Base-by-base conservation (phyloP, 2,888 invertebrate species). In the Carterocephalus palaemon region DNA sequence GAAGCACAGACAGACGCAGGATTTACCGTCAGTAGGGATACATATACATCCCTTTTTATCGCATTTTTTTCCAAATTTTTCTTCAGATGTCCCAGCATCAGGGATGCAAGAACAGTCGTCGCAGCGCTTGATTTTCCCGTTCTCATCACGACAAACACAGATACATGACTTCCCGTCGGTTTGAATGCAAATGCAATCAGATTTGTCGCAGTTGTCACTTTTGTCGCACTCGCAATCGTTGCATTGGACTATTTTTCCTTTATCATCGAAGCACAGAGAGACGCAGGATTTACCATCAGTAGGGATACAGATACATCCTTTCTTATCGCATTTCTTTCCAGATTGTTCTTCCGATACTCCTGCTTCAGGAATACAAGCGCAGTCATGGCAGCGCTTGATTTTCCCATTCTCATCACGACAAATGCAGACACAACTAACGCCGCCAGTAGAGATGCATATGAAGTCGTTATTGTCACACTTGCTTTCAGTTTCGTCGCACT, bases 261-360 rank as follows among this genome's bases (percentile, higher is more conserved):
- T 51, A 3, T 54, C 57, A 2, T 69, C 58, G 0, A 49, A 41
- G 23, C 62, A 67, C 1, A 70, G 50, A 12, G 71, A 76, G 1
- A 59, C 53, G 37, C 67, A 66, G 9, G 58, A 47, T 10, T 60
- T 53, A 1, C 66, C 64, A 2, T 52, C 50, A 7, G 69, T 67
- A 0, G 43, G 41, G 7, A 71, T 59, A 48, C 73, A 77, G 41
- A 63, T 47, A 47, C 77, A 76, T 16, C 57, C 59, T 2, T 51
- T 20, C 5, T 59, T 60, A 20, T 52, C 53, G 32, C 70, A 67
- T 13, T 57, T 60, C 45, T 26, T 17, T 1, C 17, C 17, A 37
- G 10, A 9, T 1, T 38, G 36, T 12, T 31, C 10, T 8, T 29
- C 24, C 2, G 16, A 28, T 15, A 3, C 4, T n/a, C 4, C 34